Percentiles rank a stretch among this genome's conserved stretches.
phyloP scores from a whole-genome alignment of 2,888 invertebrate genomes.

The Drosophila putrida region DNA sequence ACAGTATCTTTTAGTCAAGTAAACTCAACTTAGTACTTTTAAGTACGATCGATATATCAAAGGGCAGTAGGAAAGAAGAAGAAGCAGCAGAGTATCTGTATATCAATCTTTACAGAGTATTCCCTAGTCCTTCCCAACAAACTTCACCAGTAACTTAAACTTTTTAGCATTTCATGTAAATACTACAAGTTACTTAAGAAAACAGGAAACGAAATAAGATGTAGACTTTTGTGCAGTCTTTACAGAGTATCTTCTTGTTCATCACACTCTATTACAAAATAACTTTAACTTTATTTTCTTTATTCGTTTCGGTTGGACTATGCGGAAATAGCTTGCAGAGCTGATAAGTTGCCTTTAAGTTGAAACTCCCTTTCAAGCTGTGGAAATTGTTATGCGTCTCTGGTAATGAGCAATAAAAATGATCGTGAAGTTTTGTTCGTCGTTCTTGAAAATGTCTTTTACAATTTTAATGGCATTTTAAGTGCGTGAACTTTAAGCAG shows the following conservation, averaged over 20 bases:
- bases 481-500: constrained; percentile 23
- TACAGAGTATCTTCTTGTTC: constrained; percentile 1
- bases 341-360: constrained; percentile 42
- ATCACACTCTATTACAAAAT: neutral
- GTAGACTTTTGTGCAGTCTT: neutral
- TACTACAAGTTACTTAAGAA: neutral
- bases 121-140: neutral
- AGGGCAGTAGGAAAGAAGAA: no score
- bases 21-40: neutral
- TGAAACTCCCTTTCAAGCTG: constrained; percentile 10
- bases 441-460: constrained; percentile 33
- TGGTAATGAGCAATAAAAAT: constrained; percentile 54
- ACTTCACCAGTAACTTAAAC: neutral
- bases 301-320: constrained; percentile 20
- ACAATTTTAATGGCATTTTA: constrained; percentile 54
- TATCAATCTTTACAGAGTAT: neutral
- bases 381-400: constrained; percentile 55
- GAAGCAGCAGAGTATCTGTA: neutral
- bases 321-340: constrained; percentile 52
- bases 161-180: neutral
- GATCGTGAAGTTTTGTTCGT: constrained; percentile 46
- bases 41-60: no score
- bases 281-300: neutral
- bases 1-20: neutral
- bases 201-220: no score